phyloP scores from a whole-genome alignment of 2,888 invertebrate species.

The Kuschelorhynchus macadamiae region DNA sequence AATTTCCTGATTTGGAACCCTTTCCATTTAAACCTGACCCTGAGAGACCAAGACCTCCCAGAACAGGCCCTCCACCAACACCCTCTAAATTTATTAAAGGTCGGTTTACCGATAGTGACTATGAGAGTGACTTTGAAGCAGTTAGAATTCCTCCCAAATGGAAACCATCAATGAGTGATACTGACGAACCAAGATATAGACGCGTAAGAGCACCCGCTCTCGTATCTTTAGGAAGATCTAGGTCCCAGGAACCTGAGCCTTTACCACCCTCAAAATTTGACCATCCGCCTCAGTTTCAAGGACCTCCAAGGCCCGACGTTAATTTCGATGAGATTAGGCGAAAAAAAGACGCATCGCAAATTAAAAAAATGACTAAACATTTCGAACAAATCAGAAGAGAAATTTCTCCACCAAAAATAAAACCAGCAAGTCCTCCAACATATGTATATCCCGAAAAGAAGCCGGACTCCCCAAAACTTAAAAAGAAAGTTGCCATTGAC shows the following conservation, averaged over 20 bases:
- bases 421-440: slow-evolving; percentile 67
- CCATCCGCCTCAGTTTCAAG: slow-evolving; percentile 68
- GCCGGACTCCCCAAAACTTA: slow-evolving; percentile 72
- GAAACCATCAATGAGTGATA: slow-evolving; percentile 77
- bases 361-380: slow-evolving; percentile 63
- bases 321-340: slow-evolving; percentile 61
- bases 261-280: slow-evolving; percentile 73
- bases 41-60: slow-evolving; percentile 65
- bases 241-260: slow-evolving; percentile 73
- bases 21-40: slow-evolving; percentile 70
- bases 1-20: slow-evolving; percentile 69
- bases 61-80: slow-evolving; percentile 71
- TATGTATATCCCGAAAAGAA: slow-evolving; percentile 63
- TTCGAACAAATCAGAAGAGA: slow-evolving; percentile 59
- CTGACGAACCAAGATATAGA: slow-evolving; percentile 74
- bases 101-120: slow-evolving; percentile 76
- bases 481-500: slow-evolving; percentile 70
- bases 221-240: slow-evolving; percentile 69
- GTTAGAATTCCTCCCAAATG: slow-evolving; percentile 70
- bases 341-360: slow-evolving; percentile 58
- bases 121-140: slow-evolving; percentile 77
- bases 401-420: slow-evolving; percentile 60
- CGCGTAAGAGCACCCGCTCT: slow-evolving; percentile 71
- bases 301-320: slow-evolving; percentile 66
- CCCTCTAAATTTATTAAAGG: slow-evolving; percentile 74